phyloP scores from a whole-genome alignment of 2,888 invertebrate genomes.

The Epirrhoe tristata region DNA sequence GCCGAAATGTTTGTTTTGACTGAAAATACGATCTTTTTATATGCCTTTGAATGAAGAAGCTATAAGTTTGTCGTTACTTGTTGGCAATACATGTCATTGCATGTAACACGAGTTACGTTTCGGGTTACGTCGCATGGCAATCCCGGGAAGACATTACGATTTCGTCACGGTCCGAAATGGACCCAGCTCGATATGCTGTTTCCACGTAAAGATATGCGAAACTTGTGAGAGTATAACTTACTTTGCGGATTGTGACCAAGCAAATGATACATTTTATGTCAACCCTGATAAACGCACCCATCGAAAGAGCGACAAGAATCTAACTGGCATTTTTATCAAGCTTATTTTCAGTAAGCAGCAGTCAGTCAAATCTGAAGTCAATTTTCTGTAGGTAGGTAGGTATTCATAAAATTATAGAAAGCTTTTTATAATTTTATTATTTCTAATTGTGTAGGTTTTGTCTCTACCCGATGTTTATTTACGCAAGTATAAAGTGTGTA shows the following conservation, averaged over 20 bases:
- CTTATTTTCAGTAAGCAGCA: too few relatives aligned
- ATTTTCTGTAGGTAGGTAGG: too few relatives aligned
- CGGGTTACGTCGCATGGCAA: constrained; percentile 65
- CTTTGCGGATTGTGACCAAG: constrained; percentile 1
- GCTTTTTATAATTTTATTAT: too few relatives aligned
- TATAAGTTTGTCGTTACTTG: constrained; percentile 48
- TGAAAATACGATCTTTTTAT: constrained; percentile 8
- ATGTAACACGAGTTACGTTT: constrained; percentile 68
- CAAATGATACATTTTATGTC: not conserved
- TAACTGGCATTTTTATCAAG: too few relatives aligned
- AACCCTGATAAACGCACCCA: not conserved
- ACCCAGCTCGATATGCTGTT: constrained; percentile 51
- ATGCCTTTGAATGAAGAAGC: constrained; percentile 29
- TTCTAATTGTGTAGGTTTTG: too few relatives aligned
- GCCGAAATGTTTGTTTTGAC: constrained; percentile 20
- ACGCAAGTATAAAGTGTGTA: not conserved
- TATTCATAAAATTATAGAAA: too few relatives aligned
- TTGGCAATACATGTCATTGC: constrained; percentile 47
- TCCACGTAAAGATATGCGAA: constrained; percentile 74
- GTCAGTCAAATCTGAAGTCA: too few relatives aligned
- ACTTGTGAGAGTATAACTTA: constrained; percentile 48
- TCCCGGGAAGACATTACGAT: constrained; percentile 77
- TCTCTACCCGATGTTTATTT: not conserved
- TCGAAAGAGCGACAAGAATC: too few relatives aligned
- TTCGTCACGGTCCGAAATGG: constrained; percentile 64